These are phyloP conservation scores for Mus spretus DNA, from an alignment of 2,797 vertebrate genomes.

Conservation along the genomic window DNA sequence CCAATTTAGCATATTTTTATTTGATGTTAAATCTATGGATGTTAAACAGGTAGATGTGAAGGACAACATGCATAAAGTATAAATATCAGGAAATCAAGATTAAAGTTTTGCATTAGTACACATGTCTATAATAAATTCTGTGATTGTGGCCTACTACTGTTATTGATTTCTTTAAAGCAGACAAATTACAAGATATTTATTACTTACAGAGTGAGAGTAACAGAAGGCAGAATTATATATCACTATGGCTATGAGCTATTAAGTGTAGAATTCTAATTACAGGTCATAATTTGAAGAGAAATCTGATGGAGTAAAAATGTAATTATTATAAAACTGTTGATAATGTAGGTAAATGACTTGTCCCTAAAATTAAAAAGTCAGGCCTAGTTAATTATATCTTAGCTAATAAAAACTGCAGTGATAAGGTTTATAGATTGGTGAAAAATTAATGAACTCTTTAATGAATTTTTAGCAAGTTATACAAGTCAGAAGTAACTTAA, in stretches of 20 bases:
- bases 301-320: constrained; percentile 85
- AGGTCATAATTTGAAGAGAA: constrained; percentile 77
- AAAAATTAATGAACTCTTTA: constrained; percentile 89
- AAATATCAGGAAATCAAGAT: constrained; percentile 44
- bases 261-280: constrained; percentile 83
- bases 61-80: background rate
- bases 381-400: constrained; percentile 87
- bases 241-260: constrained; percentile 71
- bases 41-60: background rate
- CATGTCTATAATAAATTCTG: constrained; percentile 2
- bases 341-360: constrained; percentile 86
- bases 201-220: constrained; percentile 72
- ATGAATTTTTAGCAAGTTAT: constrained; percentile 87
- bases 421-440: constrained; percentile 86
- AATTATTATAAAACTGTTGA: constrained; percentile 86
- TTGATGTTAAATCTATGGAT: background rate
- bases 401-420: constrained; percentile 85
- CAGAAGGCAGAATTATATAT: constrained; percentile 80
- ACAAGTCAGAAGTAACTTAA: constrained; percentile 85
- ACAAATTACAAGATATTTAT: constrained; percentile 63
- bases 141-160: constrained; percentile 44
- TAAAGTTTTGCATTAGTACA: constrained; percentile 21
- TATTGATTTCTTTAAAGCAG: constrained; percentile 62
- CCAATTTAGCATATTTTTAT: background rate
- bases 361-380: constrained; percentile 86